These are phyloP conservation scores for Thymelicus lineola DNA, from an alignment of 2,888 invertebrate genomes.

Conservation along the genomic window DNA sequence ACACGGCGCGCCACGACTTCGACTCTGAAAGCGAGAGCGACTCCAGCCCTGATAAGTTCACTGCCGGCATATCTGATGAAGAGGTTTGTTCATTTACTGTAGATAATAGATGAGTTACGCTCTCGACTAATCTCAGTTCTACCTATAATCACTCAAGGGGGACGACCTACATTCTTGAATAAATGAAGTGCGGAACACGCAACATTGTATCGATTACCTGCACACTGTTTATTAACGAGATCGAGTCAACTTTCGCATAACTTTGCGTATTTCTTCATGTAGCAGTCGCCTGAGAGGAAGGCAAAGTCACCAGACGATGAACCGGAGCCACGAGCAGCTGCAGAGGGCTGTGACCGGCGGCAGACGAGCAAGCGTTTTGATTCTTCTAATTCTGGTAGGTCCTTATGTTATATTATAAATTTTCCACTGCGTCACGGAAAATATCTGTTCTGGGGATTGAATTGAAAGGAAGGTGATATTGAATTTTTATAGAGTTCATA, in stretches of 20 bases:
- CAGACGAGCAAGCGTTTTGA: slow-evolving; percentile 58
- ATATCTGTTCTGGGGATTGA: too few relatives aligned
- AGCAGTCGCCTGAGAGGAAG: slow-evolving; percentile 70
- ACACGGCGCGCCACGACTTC: slow-evolving; percentile 75
- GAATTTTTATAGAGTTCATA: too few relatives aligned
- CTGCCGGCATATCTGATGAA: slow-evolving; percentile 61
- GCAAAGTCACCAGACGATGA: slow-evolving; percentile 52
- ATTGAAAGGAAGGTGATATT: too few relatives aligned
- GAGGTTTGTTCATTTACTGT: slow-evolving; percentile 45
- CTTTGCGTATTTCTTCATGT: neutral
- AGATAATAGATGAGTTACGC: too few relatives aligned
- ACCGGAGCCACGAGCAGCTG: slow-evolving; percentile 56
- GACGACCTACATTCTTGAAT: slow-evolving; percentile 28
- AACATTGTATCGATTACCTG: slow-evolving; percentile 25
- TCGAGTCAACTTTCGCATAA: neutral
- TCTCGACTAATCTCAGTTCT: neutral
- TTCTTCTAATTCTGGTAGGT: slow-evolving; percentile 78
- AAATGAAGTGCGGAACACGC: slow-evolving; percentile 14
- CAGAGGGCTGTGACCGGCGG: slow-evolving; percentile 52
- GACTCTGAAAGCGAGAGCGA: slow-evolving; percentile 76
- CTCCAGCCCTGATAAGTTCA: slow-evolving; percentile 67
- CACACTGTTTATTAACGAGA: neutral
- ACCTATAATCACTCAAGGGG: slow-evolving; percentile 10
- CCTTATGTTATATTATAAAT: too few relatives aligned
- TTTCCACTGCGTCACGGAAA: too few relatives aligned